Conservation (phyloP, 1,140 invertebrate species). For the Medauroidea extradentata region DNA sequence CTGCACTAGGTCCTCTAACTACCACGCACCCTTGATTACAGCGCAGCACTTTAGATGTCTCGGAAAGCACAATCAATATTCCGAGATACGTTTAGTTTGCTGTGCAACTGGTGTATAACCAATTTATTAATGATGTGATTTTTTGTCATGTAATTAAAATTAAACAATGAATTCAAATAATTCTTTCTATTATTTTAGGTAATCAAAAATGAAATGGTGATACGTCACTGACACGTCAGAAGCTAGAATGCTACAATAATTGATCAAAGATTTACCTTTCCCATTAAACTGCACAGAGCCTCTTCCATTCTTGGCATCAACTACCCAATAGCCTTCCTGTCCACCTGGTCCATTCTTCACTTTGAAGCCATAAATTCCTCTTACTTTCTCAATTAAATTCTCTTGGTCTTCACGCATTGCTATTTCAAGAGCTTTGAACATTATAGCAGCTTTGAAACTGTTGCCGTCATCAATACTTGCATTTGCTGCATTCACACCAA, state of each 20-base stretch:
- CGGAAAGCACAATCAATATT: too few relatives aligned
- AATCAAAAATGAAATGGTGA: too few relatives aligned
- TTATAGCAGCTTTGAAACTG: slow-evolving; percentile 69
- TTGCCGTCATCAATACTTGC: slow-evolving; percentile 44
- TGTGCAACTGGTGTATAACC: too few relatives aligned
- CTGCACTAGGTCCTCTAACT: too few relatives aligned
- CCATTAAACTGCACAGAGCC: slow-evolving; percentile 78
- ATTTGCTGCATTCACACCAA: not conserved
- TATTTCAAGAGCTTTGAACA: slow-evolving; percentile 74
- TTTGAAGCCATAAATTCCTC: slow-evolving; percentile 85
- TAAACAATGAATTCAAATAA: too few relatives aligned
- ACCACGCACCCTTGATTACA: too few relatives aligned
- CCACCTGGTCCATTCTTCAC: slow-evolving; percentile 72
- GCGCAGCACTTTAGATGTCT: too few relatives aligned
- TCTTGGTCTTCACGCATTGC: slow-evolving; percentile 79
- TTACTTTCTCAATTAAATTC: slow-evolving; percentile 76
- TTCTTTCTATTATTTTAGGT: too few relatives aligned
- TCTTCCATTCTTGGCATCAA: slow-evolving; percentile 84
- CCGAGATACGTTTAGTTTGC: too few relatives aligned
- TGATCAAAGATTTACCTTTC: slow-evolving; percentile 48
- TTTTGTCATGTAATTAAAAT: not conserved
- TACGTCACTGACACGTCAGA: not conserved
- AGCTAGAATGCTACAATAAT: not conserved
- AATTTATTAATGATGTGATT: too few relatives aligned
- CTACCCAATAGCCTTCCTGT: slow-evolving; percentile 78